phyloP scores from a whole-genome alignment of 2,888 invertebrate species.

The Tupiocoris notatus region DNA sequence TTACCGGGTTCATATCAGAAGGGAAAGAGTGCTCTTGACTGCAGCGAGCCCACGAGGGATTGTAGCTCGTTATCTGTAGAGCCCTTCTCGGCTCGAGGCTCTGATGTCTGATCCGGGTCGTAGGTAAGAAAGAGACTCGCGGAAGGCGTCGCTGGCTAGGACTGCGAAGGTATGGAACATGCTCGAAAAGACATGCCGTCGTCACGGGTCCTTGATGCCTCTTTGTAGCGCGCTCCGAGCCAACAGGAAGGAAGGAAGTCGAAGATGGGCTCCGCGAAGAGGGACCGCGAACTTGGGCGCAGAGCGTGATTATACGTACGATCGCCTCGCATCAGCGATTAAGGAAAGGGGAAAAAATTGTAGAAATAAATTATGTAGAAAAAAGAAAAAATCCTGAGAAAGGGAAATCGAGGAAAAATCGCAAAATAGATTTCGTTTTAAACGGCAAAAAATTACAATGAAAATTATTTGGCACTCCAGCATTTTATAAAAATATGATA shows the following conservation, averaged over 20 bases:
- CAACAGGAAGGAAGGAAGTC: not conserved
- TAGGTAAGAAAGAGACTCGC: not conserved
- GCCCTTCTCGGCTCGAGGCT: not conserved
- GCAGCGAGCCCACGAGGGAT: not conserved
- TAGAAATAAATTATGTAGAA: too few relatives aligned
- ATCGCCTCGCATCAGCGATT: too few relatives aligned
- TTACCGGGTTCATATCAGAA: not conserved
- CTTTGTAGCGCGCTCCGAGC: not conserved
- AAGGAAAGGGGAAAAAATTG: too few relatives aligned
- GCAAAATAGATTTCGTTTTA: too few relatives aligned
- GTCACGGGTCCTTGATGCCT: not conserved
- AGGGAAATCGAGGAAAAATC: too few relatives aligned
- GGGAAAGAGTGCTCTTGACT: constrained; percentile 10
- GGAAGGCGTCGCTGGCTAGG: not conserved
- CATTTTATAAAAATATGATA: too few relatives aligned
- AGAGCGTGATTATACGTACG: not conserved
- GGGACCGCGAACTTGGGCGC: not conserved
- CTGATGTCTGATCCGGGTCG: not conserved
- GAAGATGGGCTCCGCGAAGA: not conserved
- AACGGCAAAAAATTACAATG: too few relatives aligned
- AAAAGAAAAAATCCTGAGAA: too few relatives aligned
- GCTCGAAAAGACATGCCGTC: not conserved
- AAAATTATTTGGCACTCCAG: too few relatives aligned
- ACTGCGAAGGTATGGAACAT: not conserved
- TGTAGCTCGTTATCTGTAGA: constrained; percentile 34